Percentiles rank a stretch among this genome's conserved stretches.
phyloP scores from a whole-genome alignment of 2,888 invertebrate genomes.

The Aleiodes leptofemur region DNA sequence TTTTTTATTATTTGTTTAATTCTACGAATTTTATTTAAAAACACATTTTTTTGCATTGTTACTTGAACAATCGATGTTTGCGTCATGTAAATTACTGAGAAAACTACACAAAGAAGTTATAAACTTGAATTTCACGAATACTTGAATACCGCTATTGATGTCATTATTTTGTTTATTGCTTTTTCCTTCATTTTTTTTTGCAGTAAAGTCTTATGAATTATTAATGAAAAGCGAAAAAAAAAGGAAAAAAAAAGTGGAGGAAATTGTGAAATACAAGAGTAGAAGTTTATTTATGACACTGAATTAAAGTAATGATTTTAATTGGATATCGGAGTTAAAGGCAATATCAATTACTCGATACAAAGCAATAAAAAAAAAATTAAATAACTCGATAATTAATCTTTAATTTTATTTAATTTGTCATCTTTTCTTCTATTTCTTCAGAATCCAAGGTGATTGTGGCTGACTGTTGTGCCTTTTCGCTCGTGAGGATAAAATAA shows the following conservation, averaged over 20 bases:
- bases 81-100: conserved; percentile 3
- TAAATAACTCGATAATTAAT: not conserved
- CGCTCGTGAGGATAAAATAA: conserved; percentile 51
- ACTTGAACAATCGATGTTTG: not conserved
- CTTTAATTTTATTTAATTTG: not conserved
- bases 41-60: not conserved
- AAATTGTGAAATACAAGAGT: too few relatives aligned
- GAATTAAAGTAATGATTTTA: too few relatives aligned
- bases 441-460: conserved; percentile 69
- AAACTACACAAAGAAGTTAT: conserved; percentile 1
- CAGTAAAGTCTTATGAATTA: too few relatives aligned
- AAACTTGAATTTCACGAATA: not conserved
- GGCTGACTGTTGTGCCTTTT: conserved; percentile 54
- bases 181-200: too few relatives aligned
- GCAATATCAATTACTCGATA: not conserved
- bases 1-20: not conserved
- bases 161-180: too few relatives aligned
- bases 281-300: too few relatives aligned
- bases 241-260: too few relatives aligned
- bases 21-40: not conserved
- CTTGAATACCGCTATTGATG: not conserved
- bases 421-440: conserved; percentile 40
- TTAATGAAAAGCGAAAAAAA: too few relatives aligned
- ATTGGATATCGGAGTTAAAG: too few relatives aligned
- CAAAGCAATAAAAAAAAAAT: too few relatives aligned